Evolutionary conservation across 2,113 vertebrate species (phyloP), one percentile per base, ranked within the genome.

Genomic region (Dasyprocta punctata): DNA sequence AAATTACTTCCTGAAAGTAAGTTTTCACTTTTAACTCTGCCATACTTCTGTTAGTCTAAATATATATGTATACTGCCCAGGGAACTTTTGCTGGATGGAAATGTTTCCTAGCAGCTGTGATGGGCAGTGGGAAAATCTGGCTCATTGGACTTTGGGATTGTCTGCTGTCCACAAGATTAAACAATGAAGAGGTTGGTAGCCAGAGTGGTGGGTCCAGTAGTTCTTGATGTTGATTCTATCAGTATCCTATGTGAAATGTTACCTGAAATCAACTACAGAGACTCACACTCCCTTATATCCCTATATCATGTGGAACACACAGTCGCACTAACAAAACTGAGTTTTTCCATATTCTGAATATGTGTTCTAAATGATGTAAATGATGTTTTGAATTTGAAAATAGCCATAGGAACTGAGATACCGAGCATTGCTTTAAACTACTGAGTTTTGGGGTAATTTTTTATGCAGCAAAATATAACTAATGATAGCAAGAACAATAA

Each of bases 161-260:
- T 28, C 11, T 0, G 14, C 36, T 36, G 16, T 44, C 44, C 38
- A 77, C 38, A 61, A 1, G 2, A 19, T 33, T 28, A 33, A 86
- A 12, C 90, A 38, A 12, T 22, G 17, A 58, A 24, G 5, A 89
- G 63, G 36, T 36, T 0, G 30, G 13, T 7, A n/a, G 17, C 22
- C 44, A 83, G 1, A 4, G 16, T 9, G 7, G 10, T 10, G 8
- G 28, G 24, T 17, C 26, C 52, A 49, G 3, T 12, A 33, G 56
- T 17, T 22, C 61, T 3, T 3, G 12, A 22, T 63, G n/a, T 10
- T 41, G 26, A 0, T 75, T 69, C 38, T 91, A 7, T 28, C 26
- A n/a, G 4, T 3, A 0, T 33, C 33, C 11, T 20, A 5, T 41
- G 9, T 47, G 12, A 4, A 5, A 1, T n/a, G 24, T 56, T 47